Base-by-base conservation (phyloP, 2,888 invertebrate species). In the Galeruca laticollis region DNA sequence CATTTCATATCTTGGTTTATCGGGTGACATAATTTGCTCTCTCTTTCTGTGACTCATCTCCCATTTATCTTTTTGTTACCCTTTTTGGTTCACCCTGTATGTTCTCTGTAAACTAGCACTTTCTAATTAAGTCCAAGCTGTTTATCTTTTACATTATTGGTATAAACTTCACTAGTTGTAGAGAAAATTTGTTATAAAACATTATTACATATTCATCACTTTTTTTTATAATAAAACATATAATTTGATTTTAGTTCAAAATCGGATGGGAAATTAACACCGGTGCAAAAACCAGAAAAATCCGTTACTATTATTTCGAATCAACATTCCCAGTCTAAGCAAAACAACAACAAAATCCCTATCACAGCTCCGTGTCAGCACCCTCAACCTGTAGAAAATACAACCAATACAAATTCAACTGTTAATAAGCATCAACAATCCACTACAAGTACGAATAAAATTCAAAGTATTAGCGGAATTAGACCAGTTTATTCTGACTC, bases 401-500 rank as follows among this genome's bases (percentile, higher is more conserved):
- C 43, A 13, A 2, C 2, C 6, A 43, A 47, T 18, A 47, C 15
- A 47, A 15, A 47, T 18, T 13, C 54, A 54, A 11, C 35, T 15
- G 35, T 35, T 11, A 57, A 18, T 56, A 31, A 26, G 21, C 21
- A 9, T 62, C 31, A 18, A 51, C 54, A 54, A 15, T 31, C 35
- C 1, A 26, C 11, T 63, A 61, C 20, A 10, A 15, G 40, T 31
- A 52, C 52, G n/a, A 56, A 56, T 31, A 56, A 56, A 37, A 54
- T 43, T 11, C 61, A 18, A 31, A 62, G 15, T 62, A 35, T 33
- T 20, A 61, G 35, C 33, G 18, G 49, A 51, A 13, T 31, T 43
- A 54, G 54, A 18, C 54, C 40, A 18, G 11, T 21, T 21, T 57
- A 65, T 13, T 57, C 57, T 31, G 57, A 59, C n/a, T 31, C 37